Conservation (phyloP, 2,797 vertebrate genomes). For the Naso thynnoides region DNA sequence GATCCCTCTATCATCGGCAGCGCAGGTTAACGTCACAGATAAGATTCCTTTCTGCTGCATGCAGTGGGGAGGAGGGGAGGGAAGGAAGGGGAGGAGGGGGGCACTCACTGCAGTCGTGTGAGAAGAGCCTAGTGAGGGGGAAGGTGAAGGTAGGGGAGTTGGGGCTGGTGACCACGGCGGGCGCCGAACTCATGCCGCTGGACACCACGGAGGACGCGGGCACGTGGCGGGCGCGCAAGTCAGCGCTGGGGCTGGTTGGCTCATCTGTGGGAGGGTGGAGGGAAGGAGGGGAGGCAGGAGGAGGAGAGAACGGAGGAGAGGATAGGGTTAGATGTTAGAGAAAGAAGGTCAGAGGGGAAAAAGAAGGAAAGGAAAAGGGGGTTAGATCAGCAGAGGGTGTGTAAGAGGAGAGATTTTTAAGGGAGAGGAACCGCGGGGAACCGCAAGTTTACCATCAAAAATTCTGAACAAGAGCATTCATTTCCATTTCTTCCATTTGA, state of each 20-base stretch:
- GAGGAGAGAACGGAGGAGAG: slow-evolving; percentile 17
- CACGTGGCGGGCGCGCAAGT: slow-evolving; percentile 94
- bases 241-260: slow-evolving; percentile 95
- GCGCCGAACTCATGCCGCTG: slow-evolving; percentile 93
- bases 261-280: slow-evolving; percentile 87
- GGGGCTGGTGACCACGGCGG: slow-evolving; percentile 88
- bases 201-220: slow-evolving; percentile 97
- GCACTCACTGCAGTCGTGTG: slow-evolving; percentile 97
- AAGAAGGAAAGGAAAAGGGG: slow-evolving; percentile 40
- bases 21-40: slow-evolving; percentile 9
- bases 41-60: slow-evolving; percentile 55
- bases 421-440: slow-evolving; percentile 49
- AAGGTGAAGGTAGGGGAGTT: slow-evolving; percentile 95
- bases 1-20: not conserved
- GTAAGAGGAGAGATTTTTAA: slow-evolving; percentile 43
- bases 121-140: slow-evolving; percentile 92
- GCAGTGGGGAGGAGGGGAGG: slow-evolving; percentile 49
- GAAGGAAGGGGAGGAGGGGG: slow-evolving; percentile 15
- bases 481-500: slow-evolving; percentile 5
- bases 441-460: slow-evolving; percentile 34
- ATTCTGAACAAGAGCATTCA: slow-evolving; percentile 18
- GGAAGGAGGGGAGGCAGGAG: not conserved
- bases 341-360: slow-evolving; percentile 43
- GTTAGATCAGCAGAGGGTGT: slow-evolving; percentile 47
- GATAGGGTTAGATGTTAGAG: slow-evolving; percentile 64